A percentile compares a stretch with the other conserved stretches of the same genome.
phyloP scores from a whole-genome alignment of 1,140 invertebrate genomes.

The Galleria mellonella region DNA sequence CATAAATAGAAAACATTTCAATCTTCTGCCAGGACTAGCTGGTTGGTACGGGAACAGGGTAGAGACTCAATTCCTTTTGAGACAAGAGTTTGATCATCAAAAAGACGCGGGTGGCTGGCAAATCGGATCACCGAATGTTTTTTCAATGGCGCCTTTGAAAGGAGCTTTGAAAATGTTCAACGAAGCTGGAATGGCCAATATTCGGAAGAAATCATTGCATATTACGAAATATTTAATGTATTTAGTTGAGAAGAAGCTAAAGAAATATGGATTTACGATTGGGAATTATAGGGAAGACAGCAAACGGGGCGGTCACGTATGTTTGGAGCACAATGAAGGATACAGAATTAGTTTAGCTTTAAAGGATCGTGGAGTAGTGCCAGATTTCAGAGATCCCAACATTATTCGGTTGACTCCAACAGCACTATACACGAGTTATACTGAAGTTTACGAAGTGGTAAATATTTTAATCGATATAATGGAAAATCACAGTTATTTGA shows the following conservation, averaged over 20 bases:
- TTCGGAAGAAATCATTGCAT: conserved; percentile 49
- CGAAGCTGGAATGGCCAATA: conserved; percentile 40
- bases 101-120: conserved; percentile 48
- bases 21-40: conserved; percentile 33
- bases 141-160: conserved; percentile 47
- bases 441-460: conserved; percentile 42
- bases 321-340: conserved; percentile 48
- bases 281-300: conserved; percentile 42
- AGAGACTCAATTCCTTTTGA: conserved; percentile 47
- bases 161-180: conserved; percentile 40
- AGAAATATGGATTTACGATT: conserved; percentile 33
- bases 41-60: conserved; percentile 56
- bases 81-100: conserved; percentile 50
- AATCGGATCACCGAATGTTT: conserved; percentile 42
- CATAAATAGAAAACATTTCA: conserved; percentile 52
- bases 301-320: conserved; percentile 49
- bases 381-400: conserved; percentile 50
- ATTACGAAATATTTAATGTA: conserved; percentile 58
- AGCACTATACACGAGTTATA: conserved; percentile 48
- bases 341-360: conserved; percentile 45
- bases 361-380: conserved; percentile 30
- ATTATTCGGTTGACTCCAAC: conserved; percentile 43
- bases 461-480: conserved; percentile 42
- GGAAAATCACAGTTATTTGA: conserved; percentile 35
- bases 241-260: conserved; percentile 39